Evolutionary conservation across 2,113 vertebrate genomes (phyloP).

Genomic region (Aptenodytes patagonicus): DNA sequence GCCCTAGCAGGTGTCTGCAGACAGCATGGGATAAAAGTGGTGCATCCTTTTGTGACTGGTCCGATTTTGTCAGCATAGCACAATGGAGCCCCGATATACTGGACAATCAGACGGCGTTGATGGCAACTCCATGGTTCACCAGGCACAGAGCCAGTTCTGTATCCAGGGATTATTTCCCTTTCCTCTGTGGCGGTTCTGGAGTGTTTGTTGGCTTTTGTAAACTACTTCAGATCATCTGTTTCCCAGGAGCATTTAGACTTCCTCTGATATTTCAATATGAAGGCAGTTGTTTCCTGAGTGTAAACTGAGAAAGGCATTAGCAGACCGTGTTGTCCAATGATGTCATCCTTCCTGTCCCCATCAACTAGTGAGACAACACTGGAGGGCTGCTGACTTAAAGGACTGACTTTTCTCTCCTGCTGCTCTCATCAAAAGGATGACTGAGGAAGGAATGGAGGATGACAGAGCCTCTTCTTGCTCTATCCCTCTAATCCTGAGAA

Average conservation of each 20-base stretch:
- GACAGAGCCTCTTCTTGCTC: neutral
- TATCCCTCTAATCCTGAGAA: neutral
- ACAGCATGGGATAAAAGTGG: neutral
- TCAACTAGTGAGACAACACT: neutral
- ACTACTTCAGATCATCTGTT: constrained; percentile 30
- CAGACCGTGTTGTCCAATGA: neutral
- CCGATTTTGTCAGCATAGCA: neutral
- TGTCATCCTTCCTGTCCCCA: constrained; percentile 27
- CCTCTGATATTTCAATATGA: constrained; percentile 52
- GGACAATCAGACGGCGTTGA: neutral
- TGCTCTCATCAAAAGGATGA: neutral
- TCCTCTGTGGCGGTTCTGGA: neutral
- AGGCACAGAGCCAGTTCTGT: neutral
- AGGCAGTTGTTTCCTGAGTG: constrained; percentile 52
- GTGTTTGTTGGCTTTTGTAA: constrained; percentile 12
- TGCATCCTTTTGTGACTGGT: neutral
- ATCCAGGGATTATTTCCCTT: constrained; percentile 20
- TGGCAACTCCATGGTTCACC: neutral
- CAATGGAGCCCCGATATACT: neutral
- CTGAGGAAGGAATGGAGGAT: neutral
- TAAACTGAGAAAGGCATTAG: constrained; percentile 46
- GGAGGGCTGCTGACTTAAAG: neutral
- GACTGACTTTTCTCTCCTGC: neutral
- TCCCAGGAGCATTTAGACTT: constrained; percentile 23
- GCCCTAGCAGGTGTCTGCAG: neutral